Conservation (phyloP, 2,888 invertebrate species). For the Oligia latruncula region DNA sequence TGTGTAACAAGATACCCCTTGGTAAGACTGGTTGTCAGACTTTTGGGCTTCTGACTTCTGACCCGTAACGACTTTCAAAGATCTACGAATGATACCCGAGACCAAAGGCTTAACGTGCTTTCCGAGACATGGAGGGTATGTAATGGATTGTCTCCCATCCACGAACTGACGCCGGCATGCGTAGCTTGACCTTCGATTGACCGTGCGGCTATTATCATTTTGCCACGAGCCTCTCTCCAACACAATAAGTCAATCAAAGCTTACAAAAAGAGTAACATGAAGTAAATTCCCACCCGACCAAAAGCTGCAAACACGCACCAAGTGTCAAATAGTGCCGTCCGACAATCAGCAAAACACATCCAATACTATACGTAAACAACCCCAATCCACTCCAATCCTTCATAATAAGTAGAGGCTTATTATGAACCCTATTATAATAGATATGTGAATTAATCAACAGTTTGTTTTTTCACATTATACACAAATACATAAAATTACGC, state of each 20-base stretch:
- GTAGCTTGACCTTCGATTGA: not conserved
- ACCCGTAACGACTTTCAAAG: no score
- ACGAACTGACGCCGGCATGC: not conserved
- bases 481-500: not conserved
- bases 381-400: no score
- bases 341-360: not conserved
- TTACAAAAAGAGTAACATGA: not conserved
- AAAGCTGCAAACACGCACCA: not conserved
- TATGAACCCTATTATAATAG: not conserved
- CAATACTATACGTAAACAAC: not conserved
- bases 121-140: no score
- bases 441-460: not conserved
- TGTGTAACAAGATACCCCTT: no score
- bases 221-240: not conserved
- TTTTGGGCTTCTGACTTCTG: no score
- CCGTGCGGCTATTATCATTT: not conserved
- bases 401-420: not conserved
- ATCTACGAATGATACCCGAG: no score
- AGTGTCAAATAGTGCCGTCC: conserved; percentile 6
- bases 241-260: conserved; percentile 7
- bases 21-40: no score
- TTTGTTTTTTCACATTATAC: not conserved
- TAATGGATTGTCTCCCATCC: not conserved
- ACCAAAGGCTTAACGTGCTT: no score
- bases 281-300: not conserved